A percentile compares a stretch with the other conserved stretches of the same genome.
Conservation (phyloP, 1,140 invertebrate genomes). For the Apis florea region DNA sequence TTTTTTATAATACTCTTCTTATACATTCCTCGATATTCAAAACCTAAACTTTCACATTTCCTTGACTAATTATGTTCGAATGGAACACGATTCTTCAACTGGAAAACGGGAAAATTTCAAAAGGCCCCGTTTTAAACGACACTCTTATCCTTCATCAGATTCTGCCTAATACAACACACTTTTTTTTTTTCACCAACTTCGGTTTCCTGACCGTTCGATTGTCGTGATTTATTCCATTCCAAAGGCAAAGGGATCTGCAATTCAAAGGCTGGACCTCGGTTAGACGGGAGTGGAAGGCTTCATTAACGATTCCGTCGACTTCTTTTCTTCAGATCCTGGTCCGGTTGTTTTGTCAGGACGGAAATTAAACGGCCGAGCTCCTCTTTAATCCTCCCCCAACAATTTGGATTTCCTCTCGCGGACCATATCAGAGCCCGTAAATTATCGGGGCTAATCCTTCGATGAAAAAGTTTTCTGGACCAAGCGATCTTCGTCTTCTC, state of each 20-base stretch:
- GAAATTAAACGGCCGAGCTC: slow-evolving; percentile 58
- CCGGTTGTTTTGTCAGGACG: slow-evolving; percentile 52
- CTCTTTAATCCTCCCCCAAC: slow-evolving; percentile 44
- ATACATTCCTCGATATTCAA: too few species aligned
- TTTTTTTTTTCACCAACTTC: slow-evolving; percentile 9
- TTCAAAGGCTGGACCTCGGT: slow-evolving; percentile 56
- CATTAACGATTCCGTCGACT: slow-evolving; percentile 58
- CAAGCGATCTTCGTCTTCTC: neutral
- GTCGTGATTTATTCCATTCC: slow-evolving; percentile 17
- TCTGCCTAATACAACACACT: neutral
- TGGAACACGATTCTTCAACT: too few species aligned
- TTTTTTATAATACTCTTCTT: too few species aligned
- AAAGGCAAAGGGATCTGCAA: slow-evolving; percentile 50
- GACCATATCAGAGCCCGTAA: slow-evolving; percentile 15
- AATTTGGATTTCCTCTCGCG: slow-evolving; percentile 45
- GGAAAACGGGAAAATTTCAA: too few species aligned
- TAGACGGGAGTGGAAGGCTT: slow-evolving; percentile 52
- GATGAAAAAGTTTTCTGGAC: neutral
- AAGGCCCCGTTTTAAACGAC: too few species aligned
- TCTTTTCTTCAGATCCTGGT: slow-evolving; percentile 3
- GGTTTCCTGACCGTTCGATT: neutral
- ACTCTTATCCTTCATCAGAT: neutral
- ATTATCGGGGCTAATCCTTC: slow-evolving; percentile 8
- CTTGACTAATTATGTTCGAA: too few species aligned
- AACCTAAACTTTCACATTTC: too few species aligned